Evolutionary conservation across 2,797 vertebrate species (phyloP).

Genomic region (Coluber constrictor): DNA sequence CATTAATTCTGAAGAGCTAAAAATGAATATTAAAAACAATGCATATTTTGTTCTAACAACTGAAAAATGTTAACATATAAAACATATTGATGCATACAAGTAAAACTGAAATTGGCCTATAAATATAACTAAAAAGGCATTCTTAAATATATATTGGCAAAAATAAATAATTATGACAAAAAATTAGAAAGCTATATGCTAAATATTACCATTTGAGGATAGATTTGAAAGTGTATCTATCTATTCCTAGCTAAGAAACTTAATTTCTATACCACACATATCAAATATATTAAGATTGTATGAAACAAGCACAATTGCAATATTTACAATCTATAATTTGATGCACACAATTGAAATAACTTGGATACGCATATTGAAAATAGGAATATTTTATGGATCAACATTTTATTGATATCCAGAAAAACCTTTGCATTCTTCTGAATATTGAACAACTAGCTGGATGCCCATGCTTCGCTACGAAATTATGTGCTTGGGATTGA

Average conservation of each 20-base stretch:
- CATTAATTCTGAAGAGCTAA: constrained; percentile 95
- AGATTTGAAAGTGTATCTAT: background rate
- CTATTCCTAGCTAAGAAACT: background rate
- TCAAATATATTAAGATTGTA: background rate
- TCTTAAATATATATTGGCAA: background rate
- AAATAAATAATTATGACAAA: background rate
- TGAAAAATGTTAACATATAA: background rate
- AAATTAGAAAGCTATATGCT: background rate
- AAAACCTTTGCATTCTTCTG: background rate
- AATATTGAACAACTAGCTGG: no score
- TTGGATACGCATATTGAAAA: background rate
- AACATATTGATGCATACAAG: background rate
- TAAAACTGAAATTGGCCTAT: background rate
- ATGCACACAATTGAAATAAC: background rate
- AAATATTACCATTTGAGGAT: background rate
- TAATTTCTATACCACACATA: background rate
- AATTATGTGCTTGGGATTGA: no score
- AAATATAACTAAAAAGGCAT: background rate
- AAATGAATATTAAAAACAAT: constrained; percentile 3
- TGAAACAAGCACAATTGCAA: background rate
- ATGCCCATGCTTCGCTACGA: no score
- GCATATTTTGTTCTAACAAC: background rate
- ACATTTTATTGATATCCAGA: background rate
- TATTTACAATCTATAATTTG: background rate
- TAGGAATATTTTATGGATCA: background rate